Base-by-base conservation (phyloP, 2,113 vertebrate species). In the Etheostoma spectabile region DNA sequence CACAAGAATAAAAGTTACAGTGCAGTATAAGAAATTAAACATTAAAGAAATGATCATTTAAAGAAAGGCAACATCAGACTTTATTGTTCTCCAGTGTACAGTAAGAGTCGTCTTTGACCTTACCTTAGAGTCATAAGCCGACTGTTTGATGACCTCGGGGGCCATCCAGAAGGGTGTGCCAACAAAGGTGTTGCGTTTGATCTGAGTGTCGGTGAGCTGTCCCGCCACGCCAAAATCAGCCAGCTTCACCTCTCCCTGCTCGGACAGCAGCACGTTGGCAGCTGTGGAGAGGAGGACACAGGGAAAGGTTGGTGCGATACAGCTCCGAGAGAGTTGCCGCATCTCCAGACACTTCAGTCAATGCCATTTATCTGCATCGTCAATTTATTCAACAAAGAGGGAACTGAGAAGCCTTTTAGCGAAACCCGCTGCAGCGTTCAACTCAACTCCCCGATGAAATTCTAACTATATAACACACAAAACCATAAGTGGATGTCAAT, bases 101-200 rank as follows among this genome's bases (percentile, higher is more conserved):
- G n/a, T n/a, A n/a, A 45, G n/a, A n/a, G 1, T 0, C 2, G 21
- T 30, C 48, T 48, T 3, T n/a, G 38, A 42, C 38, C 89, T 79
- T 42, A 96, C 95, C 94, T 96, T 96, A 0, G 94, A 96, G 75
- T 96, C 95, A 5, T 96, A 96, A 2, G 95, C 95, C 0, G 95
- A 96, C 91, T 96, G 95, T 48, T 95, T 96, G 87, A 96, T 96
- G 71, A 96, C 95, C 84, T 96, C 95, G 0, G 95, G 95, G 4
- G 95, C 95, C 95, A 96, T 95, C 95, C 95, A 96, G 90, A 96
- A 96, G n/a, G 95, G 95, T 27, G 95, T 96, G 57, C 95, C 95
- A 1, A 96, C 95, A 11, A 96, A 96, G 15, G 95, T 96, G 92
- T 95, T 96, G 60, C 95, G 91, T 55, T 96, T 96, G 89, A 96